Evolutionary conservation across 2,797 vertebrate species (phyloP), one percentile per base, ranked within the genome.

Genomic region (Acanthopagrus latus): DNA sequence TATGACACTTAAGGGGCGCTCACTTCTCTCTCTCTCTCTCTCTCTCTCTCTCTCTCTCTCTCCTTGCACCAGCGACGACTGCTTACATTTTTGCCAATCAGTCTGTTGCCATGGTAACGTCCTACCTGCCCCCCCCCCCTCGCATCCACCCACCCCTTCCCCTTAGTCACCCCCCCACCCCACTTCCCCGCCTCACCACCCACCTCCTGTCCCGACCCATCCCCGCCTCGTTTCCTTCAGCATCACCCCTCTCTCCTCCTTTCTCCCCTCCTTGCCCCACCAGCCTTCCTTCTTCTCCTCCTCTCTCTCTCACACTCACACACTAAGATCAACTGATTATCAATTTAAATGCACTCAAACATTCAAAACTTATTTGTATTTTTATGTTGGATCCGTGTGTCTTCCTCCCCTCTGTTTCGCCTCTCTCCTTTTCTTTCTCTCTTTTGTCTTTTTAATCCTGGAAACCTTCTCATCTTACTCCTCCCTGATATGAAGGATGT

Each of bases 51-150:
- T 64, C 76, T 76, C 86, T 65, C 84, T 54, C 70, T 97, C 95
- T 97, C 95, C 96, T 96, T 96, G 95, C 94, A 96, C 95, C 95
- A 95, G 95, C 95, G 94, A 96, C 96, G 95, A 97, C 97, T 96
- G 96, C 97, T 97, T 97, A 97, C 96, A 97, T 97, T 98, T 98
- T 97, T 97, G 97, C 97, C 97, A 99, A 98, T 99, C 97, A 98
- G 97, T 96, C 97, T 97, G 97, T 98, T 98, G 96, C 97, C 94
- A 97, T 97, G 95, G 96, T 92, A 95, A 98, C 96, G 60, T 92
- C 88, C 89, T 94, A 95, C 95, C 94, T 95, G 95, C 95, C 95
- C 88, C 82, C 84, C 81, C 59, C n/a, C n/a, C n/a, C n/a, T n/a
- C n/a, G n/a, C 60, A 43, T 50, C 51, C n/a, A n/a, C n/a, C n/a